Evolutionary conservation across 2,888 invertebrate species (phyloP).

Genomic region (Vannuccia rotundouncinata): DNA sequence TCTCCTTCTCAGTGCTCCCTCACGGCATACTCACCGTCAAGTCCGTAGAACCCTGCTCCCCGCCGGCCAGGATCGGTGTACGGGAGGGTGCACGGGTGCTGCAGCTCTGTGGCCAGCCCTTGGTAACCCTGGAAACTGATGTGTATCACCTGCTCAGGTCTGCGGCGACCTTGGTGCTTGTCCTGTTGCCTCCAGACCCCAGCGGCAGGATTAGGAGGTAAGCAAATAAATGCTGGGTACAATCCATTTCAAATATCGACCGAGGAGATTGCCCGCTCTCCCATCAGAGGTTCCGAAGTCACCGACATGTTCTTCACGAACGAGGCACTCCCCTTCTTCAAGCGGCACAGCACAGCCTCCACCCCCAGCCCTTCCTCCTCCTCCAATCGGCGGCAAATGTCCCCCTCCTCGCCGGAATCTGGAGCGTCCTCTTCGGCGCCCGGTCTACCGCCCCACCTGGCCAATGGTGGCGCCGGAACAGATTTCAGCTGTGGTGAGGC

Average conservation of each 20-base stretch:
- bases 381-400: neutral
- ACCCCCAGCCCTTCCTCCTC: neutral
- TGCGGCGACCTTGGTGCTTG: neutral
- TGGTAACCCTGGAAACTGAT: neutral
- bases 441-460: neutral
- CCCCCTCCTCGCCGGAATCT: neutral
- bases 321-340: neutral
- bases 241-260: neutral
- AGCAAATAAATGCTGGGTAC: too few species aligned
- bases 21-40: neutral
- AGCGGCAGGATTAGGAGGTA: neutral
- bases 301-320: conserved; percentile 14
- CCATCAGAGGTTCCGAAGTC: neutral
- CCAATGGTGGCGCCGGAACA: neutral
- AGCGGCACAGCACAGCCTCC: neutral
- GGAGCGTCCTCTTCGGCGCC: neutral
- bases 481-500: neutral
- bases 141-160: neutral
- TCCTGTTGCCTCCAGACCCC: neutral
- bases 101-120: conserved; percentile 5
- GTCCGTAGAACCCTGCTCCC: neutral
- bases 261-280: neutral
- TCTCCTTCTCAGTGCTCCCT: neutral
- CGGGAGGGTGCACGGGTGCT: neutral
- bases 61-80: neutral